Base-by-base conservation (phyloP, 2,797 vertebrate genomes). In the Brachyalestes nurse region DNA sequence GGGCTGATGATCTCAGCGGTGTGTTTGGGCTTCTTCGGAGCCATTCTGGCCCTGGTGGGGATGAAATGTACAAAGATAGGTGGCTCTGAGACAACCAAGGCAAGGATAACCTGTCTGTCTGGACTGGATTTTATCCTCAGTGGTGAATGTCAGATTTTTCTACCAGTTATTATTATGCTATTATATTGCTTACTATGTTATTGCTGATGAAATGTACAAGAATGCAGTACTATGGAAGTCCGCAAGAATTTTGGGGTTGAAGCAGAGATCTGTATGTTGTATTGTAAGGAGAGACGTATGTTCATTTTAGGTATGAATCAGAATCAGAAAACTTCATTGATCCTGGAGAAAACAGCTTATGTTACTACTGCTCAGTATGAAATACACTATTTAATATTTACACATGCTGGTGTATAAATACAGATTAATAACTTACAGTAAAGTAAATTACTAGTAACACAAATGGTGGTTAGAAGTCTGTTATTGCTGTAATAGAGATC, bases 51-150 rank as follows among this genome's bases (percentile, higher is more conserved):
- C 25, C 94, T 99, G 53, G 84, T 99, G 84, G 97, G 98, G 72
- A 99, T 99, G 98, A 99, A 97, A 87, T 99, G 98, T 85, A 99
- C 97, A 71, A 98, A 96, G 91, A 94, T 99, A 0, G 97, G 97
- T 87, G 98, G 98, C 73, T 95, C 96, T 0, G 94, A 97, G 80
- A 93, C 93, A 86, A 94, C 93, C 87, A 99, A 99, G 93, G 95
- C 96, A 70, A 96, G 95, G 82, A 92, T 98, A 78, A 95, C 97
- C 14, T 95, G 94, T 86, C 87, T 97, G 81, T 94, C 96, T 2
- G 98, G 97, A 83, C 80, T 96, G 77, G 90, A 95, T 79, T 99
- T 96, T 92, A 95, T 99, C 77, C 91, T 99, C 13, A 95, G 92
- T 80, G 98, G 97, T 98, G 95, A 95, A 90, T 86, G 88, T 81